These are phyloP conservation scores for Athalia rosae DNA, from an alignment of 2,888 invertebrate species.

Conservation along the genomic window DNA sequence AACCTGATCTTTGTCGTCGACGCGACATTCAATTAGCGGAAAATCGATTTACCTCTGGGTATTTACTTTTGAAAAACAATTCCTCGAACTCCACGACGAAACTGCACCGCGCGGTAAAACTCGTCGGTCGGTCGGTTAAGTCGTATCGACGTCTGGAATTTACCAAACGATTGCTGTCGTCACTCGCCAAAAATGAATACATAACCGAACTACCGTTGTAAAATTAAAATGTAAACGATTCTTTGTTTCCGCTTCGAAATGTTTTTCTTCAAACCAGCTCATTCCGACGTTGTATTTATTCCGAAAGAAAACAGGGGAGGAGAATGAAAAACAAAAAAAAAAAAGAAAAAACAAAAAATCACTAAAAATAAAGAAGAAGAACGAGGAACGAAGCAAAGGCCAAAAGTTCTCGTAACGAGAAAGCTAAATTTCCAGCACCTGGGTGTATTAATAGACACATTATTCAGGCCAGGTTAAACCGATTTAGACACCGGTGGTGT, in stretches of 20 bases:
- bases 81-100: background rate
- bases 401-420: conserved; percentile 22
- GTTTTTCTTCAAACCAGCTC: no score
- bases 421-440: conserved; percentile 38
- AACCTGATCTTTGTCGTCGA: background rate
- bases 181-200: conserved; percentile 2
- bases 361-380: no score
- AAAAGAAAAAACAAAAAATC: background rate
- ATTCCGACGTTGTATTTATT: background rate
- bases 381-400: background rate
- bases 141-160: background rate
- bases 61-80: conserved; percentile 37
- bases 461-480: conserved; percentile 70
- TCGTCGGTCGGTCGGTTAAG: background rate
- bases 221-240: background rate
- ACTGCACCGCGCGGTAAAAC: background rate
- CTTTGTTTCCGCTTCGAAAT: no score
- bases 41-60: conserved; percentile 11
- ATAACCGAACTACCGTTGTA: background rate
- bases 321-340: no score
- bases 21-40: conserved; percentile 30
- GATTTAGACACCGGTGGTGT: conserved; percentile 64
- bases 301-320: background rate
- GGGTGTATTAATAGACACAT: conserved; percentile 65
- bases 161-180: background rate